These are phyloP conservation scores for Ectemnius continuus DNA, from an alignment of 2,888 invertebrate species.

Conservation along the genomic window DNA sequence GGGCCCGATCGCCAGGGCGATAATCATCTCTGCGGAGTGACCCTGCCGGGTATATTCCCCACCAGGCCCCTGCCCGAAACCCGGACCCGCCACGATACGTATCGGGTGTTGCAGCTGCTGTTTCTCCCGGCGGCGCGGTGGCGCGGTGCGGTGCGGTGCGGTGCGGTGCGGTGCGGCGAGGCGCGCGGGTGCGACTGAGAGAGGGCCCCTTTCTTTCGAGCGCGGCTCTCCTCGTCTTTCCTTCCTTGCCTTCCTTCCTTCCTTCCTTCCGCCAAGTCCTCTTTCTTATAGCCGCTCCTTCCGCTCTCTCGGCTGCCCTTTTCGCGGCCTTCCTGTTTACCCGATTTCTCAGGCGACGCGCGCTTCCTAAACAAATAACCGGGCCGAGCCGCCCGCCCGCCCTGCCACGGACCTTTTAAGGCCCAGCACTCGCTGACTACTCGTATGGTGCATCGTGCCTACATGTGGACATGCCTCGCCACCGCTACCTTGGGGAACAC, in stretches of 20 bases:
- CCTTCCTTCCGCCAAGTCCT: constrained; percentile 37
- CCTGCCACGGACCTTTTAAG: constrained; percentile 3
- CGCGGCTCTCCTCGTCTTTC: constrained; percentile 38
- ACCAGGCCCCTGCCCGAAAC: constrained; percentile 52
- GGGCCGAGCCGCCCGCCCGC: neutral
- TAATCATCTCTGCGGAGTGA: constrained; percentile 68
- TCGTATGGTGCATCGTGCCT: no score
- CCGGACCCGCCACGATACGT: constrained; percentile 66
- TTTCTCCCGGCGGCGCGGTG: constrained; percentile 65
- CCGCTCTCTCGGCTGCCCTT: constrained; percentile 10
- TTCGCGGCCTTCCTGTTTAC: constrained; percentile 27
- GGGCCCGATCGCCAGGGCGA: constrained; percentile 59
- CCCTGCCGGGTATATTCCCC: constrained; percentile 59
- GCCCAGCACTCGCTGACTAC: no score
- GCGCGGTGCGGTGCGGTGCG: no score
- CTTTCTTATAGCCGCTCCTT: constrained; percentile 35
- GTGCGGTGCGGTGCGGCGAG: no score
- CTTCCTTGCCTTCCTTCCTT: constrained; percentile 41
- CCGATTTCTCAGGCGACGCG: constrained; percentile 7
- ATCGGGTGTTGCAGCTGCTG: constrained; percentile 77
- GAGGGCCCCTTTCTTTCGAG: constrained; percentile 37
- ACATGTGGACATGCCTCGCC: no score
- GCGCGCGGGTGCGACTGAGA: constrained; percentile 21
- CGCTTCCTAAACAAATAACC: constrained; percentile 53
- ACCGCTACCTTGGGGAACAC: no score